A percentile compares a stretch with the other conserved stretches of the same genome.
These are phyloP conservation scores for Nasonia longicornis DNA, from an alignment of 1,140 invertebrate species.

Conservation along the genomic window DNA sequence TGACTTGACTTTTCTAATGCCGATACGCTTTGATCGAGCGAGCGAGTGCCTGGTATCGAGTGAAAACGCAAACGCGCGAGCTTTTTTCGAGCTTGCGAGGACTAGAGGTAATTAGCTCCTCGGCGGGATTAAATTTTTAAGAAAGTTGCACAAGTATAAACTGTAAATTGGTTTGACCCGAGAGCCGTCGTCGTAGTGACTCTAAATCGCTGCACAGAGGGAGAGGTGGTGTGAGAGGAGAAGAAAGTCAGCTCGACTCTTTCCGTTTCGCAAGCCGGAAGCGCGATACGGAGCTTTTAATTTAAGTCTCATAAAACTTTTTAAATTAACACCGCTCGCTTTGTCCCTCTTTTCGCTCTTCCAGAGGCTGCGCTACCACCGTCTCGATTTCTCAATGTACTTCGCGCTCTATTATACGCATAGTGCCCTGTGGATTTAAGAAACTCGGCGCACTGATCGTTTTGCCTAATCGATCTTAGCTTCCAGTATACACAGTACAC, in stretches of 20 bases:
- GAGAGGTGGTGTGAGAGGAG: background rate
- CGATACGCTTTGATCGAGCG: slow-evolving; percentile 1
- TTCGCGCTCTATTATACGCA: background rate
- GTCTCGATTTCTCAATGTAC: slow-evolving; percentile 21
- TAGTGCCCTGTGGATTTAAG: background rate
- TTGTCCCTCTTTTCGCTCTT: background rate
- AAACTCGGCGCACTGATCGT: background rate
- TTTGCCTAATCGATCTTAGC: background rate
- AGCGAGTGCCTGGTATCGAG: background rate
- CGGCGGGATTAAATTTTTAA: background rate
- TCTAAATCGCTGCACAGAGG: background rate
- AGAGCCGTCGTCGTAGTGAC: background rate
- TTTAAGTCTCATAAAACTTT: slow-evolving; percentile 47
- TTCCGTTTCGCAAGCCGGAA: slow-evolving; percentile 14
- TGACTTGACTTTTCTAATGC: slow-evolving; percentile 27
- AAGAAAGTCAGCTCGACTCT: background rate
- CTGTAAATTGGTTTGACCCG: slow-evolving; percentile 31
- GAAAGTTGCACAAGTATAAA: slow-evolving; percentile 21
- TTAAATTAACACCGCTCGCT: slow-evolving; percentile 39
- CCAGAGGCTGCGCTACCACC: background rate
- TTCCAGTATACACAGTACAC: too few species aligned
- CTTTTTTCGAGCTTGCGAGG: background rate
- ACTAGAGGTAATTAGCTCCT: background rate
- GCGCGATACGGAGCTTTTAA: slow-evolving; percentile 39
- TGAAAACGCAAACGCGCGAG: background rate